Percentiles rank a stretch among this genome's conserved stretches.
These are phyloP conservation scores for Pardosa pseudoannulata DNA, from an alignment of 2,888 invertebrate genomes.

Conservation along the genomic window DNA sequence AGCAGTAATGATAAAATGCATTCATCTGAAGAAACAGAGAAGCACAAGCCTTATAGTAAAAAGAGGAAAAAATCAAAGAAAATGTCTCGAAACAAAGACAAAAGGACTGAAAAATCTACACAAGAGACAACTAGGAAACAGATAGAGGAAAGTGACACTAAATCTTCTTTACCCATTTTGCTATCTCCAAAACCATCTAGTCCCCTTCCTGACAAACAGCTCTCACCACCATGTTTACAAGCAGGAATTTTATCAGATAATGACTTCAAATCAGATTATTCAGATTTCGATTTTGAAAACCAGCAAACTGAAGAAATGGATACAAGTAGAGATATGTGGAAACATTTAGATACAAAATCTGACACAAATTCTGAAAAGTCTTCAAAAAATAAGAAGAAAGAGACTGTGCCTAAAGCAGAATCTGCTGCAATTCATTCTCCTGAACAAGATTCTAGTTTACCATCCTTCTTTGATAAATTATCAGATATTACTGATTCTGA, in stretches of 20 bases:
- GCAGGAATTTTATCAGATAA: conserved; percentile 64
- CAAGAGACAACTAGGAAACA: conserved; percentile 42
- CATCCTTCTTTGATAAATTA: conserved; percentile 63
- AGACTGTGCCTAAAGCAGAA: conserved; percentile 20
- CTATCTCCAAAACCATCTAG: conserved; percentile 59
- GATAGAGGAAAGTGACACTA: conserved; percentile 44
- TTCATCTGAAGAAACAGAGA: conserved; percentile 55
- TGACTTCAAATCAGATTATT: conserved; percentile 70
- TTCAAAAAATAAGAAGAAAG: conserved; percentile 46
- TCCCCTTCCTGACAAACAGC: conserved; percentile 53
- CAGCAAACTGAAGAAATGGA: conserved; percentile 39
- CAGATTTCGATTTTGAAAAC: conserved; percentile 70
- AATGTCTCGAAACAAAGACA: conserved; percentile 72
- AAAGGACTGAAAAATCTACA: conserved; percentile 44
- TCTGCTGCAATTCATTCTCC: conserved; percentile 36
- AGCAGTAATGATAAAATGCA: conserved; percentile 50
- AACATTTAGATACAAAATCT: conserved; percentile 42
- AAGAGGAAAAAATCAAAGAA: conserved; percentile 74
- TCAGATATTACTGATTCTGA: conserved; percentile 60
- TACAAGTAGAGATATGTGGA: conserved; percentile 48
- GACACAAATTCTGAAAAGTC: conserved; percentile 61
- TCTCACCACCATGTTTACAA: conserved; percentile 65
- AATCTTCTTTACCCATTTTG: conserved; percentile 42
- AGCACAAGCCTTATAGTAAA: conserved; percentile 68
- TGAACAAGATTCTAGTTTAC: conserved; percentile 53